phyloP scores from a whole-genome alignment of 2,888 invertebrate species.

The Tenthredo livida region DNA sequence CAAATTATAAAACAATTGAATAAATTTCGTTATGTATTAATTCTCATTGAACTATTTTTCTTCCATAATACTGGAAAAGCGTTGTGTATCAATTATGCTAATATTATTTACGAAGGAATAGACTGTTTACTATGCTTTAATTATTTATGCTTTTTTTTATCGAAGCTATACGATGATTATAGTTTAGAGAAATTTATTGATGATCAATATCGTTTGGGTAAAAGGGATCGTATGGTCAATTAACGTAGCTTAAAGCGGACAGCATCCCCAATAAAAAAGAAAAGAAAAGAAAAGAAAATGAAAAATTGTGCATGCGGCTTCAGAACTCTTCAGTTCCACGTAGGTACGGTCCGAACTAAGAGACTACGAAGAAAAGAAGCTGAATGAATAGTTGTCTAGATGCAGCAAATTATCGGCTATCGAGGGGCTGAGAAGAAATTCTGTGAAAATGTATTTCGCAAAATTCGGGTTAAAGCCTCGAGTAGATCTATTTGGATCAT shows the following conservation, averaged over 20 bases:
- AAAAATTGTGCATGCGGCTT: slow-evolving; percentile 12
- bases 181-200: neutral
- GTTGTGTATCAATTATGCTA: neutral
- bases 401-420: slow-evolving; percentile 25
- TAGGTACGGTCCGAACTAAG: neutral
- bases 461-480: neutral
- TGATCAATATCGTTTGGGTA: slow-evolving; percentile 8
- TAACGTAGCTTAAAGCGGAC: neutral
- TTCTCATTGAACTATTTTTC: neutral
- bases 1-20: neutral
- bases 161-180: neutral
- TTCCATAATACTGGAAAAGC: neutral
- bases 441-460: neutral
- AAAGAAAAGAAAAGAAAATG: neutral
- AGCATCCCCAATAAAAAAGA: neutral
- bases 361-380: slow-evolving; percentile 14
- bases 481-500: neutral
- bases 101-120: neutral
- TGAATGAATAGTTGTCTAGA: slow-evolving; percentile 21
- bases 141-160: neutral
- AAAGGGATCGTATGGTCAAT: slow-evolving; percentile 11
- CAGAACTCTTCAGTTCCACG: slow-evolving; percentile 16
- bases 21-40: neutral
- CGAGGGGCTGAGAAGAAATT: neutral
- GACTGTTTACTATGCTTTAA: neutral